Evolutionary conservation across 35 echinoderm and acorn worm genomes (phyloP).

Genomic region (Stichopus chloronotus): DNA sequence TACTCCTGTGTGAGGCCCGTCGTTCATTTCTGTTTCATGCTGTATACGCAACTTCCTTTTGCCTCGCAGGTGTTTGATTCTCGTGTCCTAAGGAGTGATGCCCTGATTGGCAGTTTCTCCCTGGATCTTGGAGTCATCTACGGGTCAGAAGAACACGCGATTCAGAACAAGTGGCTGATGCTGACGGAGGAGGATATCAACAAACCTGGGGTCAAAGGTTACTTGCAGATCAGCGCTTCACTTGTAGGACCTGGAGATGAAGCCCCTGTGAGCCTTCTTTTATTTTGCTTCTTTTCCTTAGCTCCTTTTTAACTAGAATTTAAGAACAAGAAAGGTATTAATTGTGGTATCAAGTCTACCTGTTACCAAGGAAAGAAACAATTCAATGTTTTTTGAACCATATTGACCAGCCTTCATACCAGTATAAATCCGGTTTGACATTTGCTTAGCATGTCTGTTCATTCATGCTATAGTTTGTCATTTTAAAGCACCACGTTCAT

Average conservation of each 20-base stretch:
- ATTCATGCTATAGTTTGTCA: no score
- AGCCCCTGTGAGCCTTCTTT: conserved; percentile 63
- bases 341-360: not conserved
- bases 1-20: no score
- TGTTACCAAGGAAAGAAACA: no score
- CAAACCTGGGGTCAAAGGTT: conserved; percentile 81
- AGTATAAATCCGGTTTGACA: no score
- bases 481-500: no score
- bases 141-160: conserved; percentile 64
- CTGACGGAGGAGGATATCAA: conserved; percentile 67
- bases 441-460: no score
- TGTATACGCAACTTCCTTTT: no score
- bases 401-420: no score
- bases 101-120: conserved; percentile 74
- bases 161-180: conserved; percentile 83
- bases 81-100: conserved; percentile 75
- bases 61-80: conserved; percentile 70
- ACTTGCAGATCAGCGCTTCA: conserved; percentile 69
- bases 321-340: not conserved
- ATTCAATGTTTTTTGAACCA: no score
- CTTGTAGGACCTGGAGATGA: conserved; percentile 84
- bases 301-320: no score
- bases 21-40: no score
- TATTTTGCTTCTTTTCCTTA: not conserved
- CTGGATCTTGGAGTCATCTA: conserved; percentile 77